Conservation (phyloP, 1,140 invertebrate species). For the Brachionus sp. region DNA sequence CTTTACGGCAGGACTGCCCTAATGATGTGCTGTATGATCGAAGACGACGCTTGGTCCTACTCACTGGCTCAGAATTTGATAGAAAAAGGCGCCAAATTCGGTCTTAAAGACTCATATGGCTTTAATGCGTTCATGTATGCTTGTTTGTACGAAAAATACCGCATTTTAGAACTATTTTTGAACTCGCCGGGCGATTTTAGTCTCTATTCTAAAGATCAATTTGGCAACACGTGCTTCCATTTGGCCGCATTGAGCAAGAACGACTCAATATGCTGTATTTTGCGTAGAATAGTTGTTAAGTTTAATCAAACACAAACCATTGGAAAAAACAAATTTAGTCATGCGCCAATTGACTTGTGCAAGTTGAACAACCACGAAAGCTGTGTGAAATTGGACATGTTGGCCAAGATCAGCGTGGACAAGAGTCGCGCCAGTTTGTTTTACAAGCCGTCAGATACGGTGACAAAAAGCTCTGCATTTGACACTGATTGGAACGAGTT, state of each 20-base stretch:
- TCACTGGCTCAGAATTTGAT: conserved; percentile 52
- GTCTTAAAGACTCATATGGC: conserved; percentile 49
- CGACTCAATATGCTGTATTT: neutral
- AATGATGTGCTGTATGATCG: conserved; percentile 52
- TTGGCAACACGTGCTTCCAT: conserved; percentile 42
- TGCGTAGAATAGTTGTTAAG: neutral
- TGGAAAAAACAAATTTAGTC: neutral
- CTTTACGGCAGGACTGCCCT: conserved; percentile 50
- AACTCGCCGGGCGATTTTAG: conserved; percentile 47
- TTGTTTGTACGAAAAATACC: conserved; percentile 50
- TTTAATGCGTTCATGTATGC: conserved; percentile 55
- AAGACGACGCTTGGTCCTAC: conserved; percentile 51
- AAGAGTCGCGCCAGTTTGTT: neutral
- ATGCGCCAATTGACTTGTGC: conserved; percentile 13
- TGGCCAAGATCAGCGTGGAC: neutral
- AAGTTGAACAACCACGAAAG: neutral
- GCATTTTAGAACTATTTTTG: conserved; percentile 51
- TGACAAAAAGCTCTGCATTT: neutral
- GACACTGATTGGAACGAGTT: neutral
- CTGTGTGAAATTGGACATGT: neutral
- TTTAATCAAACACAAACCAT: conserved; percentile 9
- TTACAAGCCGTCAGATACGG: neutral
- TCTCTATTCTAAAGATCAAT: neutral
- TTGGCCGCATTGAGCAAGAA: neutral
- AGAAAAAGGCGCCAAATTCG: conserved; percentile 52